A percentile compares a stretch with the other conserved stretches of the same genome.
Conservation (phyloP, 2,888 invertebrate species). For the Hydropsyche betteni region DNA sequence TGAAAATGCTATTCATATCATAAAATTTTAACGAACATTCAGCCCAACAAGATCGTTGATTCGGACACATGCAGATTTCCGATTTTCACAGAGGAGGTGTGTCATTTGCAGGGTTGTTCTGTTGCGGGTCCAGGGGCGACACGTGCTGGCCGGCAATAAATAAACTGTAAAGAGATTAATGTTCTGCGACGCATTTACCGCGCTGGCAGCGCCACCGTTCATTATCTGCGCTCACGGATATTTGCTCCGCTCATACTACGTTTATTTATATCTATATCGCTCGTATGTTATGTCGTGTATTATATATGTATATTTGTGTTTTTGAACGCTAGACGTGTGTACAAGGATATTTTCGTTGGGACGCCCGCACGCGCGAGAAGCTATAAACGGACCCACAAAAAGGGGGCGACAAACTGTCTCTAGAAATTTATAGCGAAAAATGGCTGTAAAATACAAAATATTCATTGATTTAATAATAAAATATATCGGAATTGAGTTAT, state of each 20-base stretch:
- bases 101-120: not conserved
- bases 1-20: too few species aligned
- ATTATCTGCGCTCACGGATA: conserved; percentile 42
- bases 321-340: not conserved
- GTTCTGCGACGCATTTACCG: conserved; percentile 51
- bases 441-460: too few species aligned
- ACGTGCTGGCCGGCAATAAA: conserved; percentile 48
- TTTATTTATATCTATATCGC: conserved; percentile 34
- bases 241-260: conserved; percentile 1
- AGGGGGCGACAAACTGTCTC: too few species aligned
- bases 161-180: conserved; percentile 52
- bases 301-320: not conserved
- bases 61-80: too few species aligned
- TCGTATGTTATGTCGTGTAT: not conserved
- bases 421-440: too few species aligned
- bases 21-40: too few species aligned
- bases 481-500: too few species aligned
- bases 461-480: too few species aligned
- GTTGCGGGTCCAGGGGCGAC: conserved; percentile 31
- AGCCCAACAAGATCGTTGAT: too few species aligned
- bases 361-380: conserved; percentile 4
- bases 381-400: too few species aligned
- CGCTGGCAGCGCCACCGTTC: conserved; percentile 49
- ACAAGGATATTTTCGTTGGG: conserved; percentile 4
- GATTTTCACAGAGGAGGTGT: too few species aligned